Conservation (phyloP, 2,113 vertebrate species). For the Lophochroa leadbeateri region DNA sequence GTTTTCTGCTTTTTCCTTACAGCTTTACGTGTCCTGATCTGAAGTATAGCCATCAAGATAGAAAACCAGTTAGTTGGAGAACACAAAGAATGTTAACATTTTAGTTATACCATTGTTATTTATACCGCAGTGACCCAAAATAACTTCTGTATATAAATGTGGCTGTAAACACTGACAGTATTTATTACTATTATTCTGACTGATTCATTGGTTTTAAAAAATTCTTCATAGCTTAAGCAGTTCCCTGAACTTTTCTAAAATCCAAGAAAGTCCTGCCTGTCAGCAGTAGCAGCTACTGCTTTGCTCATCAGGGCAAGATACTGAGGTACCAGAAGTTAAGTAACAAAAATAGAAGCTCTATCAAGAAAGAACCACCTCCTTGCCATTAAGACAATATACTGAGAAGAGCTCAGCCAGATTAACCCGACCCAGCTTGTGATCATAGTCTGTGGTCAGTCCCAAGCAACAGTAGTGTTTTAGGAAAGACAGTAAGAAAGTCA, state of each 20-base stretch:
- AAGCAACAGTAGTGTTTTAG: not conserved
- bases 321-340: not conserved
- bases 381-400: not conserved
- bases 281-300: not conserved
- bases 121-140: not conserved
- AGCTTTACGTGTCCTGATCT: not conserved
- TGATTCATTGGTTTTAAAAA: not conserved
- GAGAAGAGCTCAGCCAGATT: not conserved
- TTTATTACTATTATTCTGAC: slow-evolving; percentile 11
- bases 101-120: slow-evolving; percentile 2
- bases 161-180: not conserved
- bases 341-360: not conserved
- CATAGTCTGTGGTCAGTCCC: not conserved
- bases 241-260: not conserved
- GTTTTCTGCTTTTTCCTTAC: not conserved
- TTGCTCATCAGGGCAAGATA: not conserved
- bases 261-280: not conserved
- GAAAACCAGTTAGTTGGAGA: not conserved
- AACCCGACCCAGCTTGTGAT: not conserved
- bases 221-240: not conserved
- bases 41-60: not conserved
- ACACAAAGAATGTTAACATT: not conserved
- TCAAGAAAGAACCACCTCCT: not conserved
- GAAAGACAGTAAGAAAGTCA: not conserved
- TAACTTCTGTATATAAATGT: not conserved